Base-by-base conservation (phyloP, 1,140 invertebrate genomes). In the Saccostrea glomerata region DNA sequence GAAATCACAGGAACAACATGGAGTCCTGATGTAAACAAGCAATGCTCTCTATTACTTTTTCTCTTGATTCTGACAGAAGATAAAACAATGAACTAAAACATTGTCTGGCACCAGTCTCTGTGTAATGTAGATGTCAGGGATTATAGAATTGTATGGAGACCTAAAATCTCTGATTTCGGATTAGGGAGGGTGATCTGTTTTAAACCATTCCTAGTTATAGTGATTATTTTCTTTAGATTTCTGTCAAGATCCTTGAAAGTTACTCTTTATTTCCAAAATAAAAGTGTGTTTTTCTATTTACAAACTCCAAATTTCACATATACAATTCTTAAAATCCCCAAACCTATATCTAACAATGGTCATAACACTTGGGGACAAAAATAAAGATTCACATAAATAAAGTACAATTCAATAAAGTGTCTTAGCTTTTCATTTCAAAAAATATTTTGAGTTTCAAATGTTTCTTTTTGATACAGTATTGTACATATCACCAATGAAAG, bases 61-160 rank as follows among this genome's bases (percentile, higher is more conserved):
- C 70, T 77, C 70, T 77, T 77, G 70, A 77, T 77, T 77, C 70
- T 77, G 30, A 77, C 70, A 36, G 25, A 77, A 77, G 70, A 77
- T 77, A 77, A 77, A 77, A 77, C 70, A 77, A 77, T 77, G 70
- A 77, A 77, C 70, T 77, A 77, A 77, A 77, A 77, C 70, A 77
- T 77, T 77, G 70, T 77, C 70, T 77, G 70, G 70, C 70, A 77
- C 25, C 70, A 77, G 70, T 30, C 70, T 77, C 70, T 77, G 70
- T 25, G 70, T 77, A 36, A 30, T 77, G 70, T 77, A 77, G 70
- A 77, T 77, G 23, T 77, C 25, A 30, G 70, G 15, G 70, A 77
- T 77, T 77, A 77, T 11, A 77, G 15, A 23, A 77, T 77, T 47
- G 25, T 77, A 77, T 77, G 23, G 70, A 36, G 70, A 77, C 70